These are phyloP conservation scores for Nesogale talazaci DNA, from an alignment of 2,113 vertebrate species.

Conservation along the genomic window DNA sequence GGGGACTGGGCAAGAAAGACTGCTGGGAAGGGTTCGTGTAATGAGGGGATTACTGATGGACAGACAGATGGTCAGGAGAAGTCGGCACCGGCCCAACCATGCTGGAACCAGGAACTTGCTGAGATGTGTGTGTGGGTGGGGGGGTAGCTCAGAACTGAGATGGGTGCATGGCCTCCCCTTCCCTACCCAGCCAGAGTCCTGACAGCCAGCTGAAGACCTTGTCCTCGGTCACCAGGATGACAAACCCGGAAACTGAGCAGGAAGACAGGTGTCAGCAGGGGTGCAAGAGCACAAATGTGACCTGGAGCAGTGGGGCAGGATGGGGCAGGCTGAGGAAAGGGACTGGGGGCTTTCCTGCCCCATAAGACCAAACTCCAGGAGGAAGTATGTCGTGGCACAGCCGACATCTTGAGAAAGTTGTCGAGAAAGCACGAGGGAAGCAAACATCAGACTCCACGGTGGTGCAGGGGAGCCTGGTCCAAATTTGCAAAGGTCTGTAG, in stretches of 20 bases:
- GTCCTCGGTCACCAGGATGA: background rate
- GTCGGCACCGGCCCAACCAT: accelerated
- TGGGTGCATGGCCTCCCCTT: background rate
- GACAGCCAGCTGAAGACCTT: background rate
- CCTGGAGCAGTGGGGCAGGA: background rate
- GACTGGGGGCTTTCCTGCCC: background rate
- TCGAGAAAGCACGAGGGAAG: background rate
- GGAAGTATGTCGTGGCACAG: background rate
- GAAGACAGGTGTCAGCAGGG: background rate
- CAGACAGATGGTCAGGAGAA: background rate
- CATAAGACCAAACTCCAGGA: background rate
- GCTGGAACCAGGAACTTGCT: background rate
- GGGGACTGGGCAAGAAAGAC: background rate
- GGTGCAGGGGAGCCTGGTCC: background rate
- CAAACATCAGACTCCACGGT: background rate
- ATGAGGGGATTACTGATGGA: background rate
- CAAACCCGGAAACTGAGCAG: background rate
- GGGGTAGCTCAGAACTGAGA: background rate
- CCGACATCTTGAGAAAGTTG: background rate
- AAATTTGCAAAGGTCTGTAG: background rate
- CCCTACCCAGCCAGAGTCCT: background rate
- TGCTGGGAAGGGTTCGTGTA: background rate
- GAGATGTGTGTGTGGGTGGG: no score
- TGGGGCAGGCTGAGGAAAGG: no score
- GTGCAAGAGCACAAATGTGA: no score